phyloP scores from a whole-genome alignment of 2,113 vertebrate species.

The Caloenas nicobarica region DNA sequence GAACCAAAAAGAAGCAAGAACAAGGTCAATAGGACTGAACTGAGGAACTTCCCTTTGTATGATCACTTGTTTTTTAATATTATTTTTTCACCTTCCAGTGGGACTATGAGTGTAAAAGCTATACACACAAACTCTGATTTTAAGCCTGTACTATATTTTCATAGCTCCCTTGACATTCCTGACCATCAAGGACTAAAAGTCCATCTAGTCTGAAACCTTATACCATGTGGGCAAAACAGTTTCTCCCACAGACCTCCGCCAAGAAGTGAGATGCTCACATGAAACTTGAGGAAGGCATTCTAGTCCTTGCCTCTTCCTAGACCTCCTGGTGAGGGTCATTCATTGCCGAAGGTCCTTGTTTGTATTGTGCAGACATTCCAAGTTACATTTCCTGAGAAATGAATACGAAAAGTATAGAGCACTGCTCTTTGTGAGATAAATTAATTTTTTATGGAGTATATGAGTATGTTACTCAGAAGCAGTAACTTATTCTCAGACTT shows the following conservation, averaged over 20 bases:
- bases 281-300: background rate
- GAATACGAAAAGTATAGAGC: background rate
- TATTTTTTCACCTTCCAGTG: background rate
- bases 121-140: background rate
- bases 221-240: background rate
- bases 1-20: background rate
- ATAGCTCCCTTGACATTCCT: background rate
- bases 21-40: background rate
- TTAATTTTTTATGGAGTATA: constrained; percentile 6
- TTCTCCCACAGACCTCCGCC: background rate
- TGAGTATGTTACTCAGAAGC: background rate
- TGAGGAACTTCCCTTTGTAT: background rate
- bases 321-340: background rate
- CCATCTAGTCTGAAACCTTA: background rate
- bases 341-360: background rate
- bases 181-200: background rate
- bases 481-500: constrained; percentile 19
- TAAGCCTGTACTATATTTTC: background rate
- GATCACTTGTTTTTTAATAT: background rate
- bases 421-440: background rate
- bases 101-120: background rate
- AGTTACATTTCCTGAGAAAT: background rate
- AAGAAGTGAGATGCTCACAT: background rate
- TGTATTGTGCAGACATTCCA: background rate
- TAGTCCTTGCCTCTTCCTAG: background rate